A percentile compares a stretch with the other conserved stretches of the same genome.
These are phyloP conservation scores for Sinosuthora webbiana DNA, from an alignment of 2,113 vertebrate species.

Conservation along the genomic window DNA sequence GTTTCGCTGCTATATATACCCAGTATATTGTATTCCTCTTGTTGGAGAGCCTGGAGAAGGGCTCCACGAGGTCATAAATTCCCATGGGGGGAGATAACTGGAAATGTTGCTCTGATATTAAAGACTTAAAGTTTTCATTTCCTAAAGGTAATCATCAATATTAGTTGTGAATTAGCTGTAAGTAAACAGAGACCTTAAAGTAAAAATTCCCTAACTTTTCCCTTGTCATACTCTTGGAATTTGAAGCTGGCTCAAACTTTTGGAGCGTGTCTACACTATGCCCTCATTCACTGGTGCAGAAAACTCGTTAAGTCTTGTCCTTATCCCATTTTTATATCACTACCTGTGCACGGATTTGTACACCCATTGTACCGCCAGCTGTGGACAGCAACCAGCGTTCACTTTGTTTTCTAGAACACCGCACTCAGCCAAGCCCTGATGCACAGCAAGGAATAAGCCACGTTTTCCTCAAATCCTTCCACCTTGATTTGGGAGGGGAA, in stretches of 20 bases:
- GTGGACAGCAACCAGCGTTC: neutral
- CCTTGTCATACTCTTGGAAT: neutral
- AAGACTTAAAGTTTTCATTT: neutral
- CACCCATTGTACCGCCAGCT: neutral
- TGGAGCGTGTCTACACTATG: neutral
- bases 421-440: rapidly evolving
- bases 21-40: constrained; percentile 45
- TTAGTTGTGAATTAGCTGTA: neutral
- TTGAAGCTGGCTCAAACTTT: neutral
- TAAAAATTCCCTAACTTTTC: neutral
- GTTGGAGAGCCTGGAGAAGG: neutral
- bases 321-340: neutral
- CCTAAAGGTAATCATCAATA: neutral
- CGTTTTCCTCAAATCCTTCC: neutral
- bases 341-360: too few relatives aligned
- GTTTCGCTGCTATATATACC: constrained; percentile 58
- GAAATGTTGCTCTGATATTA: neutral
- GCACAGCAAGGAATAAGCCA: neutral
- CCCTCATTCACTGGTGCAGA: neutral
- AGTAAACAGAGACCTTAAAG: neutral
- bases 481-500: neutral
- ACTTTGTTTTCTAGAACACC: neutral
- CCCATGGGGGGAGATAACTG: neutral
- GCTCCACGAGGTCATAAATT: constrained; percentile 53
- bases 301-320: neutral